These are phyloP conservation scores for Karalla daura DNA, from an alignment of 2,797 vertebrate species.

Conservation along the genomic window DNA sequence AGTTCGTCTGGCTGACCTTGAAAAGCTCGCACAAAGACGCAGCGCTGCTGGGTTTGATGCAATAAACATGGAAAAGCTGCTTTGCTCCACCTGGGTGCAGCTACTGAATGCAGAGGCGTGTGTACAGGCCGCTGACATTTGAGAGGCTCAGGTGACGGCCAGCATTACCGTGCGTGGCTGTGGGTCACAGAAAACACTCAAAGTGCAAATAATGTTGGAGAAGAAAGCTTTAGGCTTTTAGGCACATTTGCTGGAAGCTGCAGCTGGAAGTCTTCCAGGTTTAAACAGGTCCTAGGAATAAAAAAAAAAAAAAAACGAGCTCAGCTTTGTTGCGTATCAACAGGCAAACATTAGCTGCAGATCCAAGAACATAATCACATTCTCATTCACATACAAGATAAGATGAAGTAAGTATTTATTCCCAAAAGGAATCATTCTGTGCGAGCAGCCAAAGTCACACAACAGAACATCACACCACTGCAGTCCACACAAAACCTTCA, in stretches of 20 bases:
- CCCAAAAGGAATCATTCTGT: too few species aligned
- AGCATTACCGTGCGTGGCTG: slow-evolving; percentile 6
- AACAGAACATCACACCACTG: too few species aligned
- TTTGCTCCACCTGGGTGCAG: neutral
- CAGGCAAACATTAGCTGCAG: too few species aligned
- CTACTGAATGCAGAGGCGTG: slow-evolving; percentile 8
- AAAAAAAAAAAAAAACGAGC: too few species aligned
- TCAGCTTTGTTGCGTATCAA: too few species aligned
- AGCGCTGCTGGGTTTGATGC: neutral
- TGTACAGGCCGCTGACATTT: slow-evolving; percentile 7
- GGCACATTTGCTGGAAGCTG: slow-evolving; percentile 3
- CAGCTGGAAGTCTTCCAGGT: slow-evolving; percentile 23
- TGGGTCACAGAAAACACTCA: slow-evolving; percentile 44
- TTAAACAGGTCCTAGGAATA: too few species aligned
- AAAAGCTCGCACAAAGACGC: neutral
- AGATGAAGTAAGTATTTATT: too few species aligned
- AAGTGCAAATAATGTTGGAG: slow-evolving; percentile 35
- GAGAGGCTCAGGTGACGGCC: slow-evolving; percentile 14
- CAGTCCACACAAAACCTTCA: too few species aligned
- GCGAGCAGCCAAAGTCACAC: too few species aligned
- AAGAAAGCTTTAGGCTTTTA: slow-evolving; percentile 32
- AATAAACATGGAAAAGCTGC: neutral
- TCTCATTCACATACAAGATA: too few species aligned
- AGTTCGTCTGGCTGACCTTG: slow-evolving; percentile 1
- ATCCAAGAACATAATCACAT: too few species aligned